Evolutionary conservation across 2,888 invertebrate species (phyloP), one percentile per base, ranked within the genome.

Genomic region (Herminia tarsipennalis): DNA sequence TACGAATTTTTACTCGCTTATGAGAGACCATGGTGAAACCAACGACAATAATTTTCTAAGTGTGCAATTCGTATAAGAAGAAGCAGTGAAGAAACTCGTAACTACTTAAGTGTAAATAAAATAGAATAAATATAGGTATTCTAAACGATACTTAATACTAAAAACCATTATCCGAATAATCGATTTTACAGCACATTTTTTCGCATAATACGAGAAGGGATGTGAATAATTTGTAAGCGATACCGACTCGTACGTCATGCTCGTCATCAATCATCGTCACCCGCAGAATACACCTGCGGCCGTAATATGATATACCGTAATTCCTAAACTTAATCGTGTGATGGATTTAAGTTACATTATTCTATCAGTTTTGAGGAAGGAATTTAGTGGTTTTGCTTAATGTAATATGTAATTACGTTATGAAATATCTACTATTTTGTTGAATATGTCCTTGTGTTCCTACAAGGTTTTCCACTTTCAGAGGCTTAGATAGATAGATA

Each of bases 241-340:
- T 54, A 53, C 30, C 46, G 21, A 24, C 53, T 53, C 55, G 58
- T 58, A 44, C 55, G 56, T 62, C 59, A 62, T 45, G 41, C 22
- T 32, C 14, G 30, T 49, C 50, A 66, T 68, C 62, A 56, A 59
- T 66, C 68, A 64, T 53, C 42, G 52, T 56, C 61, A 54, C 32
- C 21, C 37, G 48, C 61, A 56, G 61, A 55, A 61, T 65, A 65
- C 69, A 66, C 66, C 68, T 66, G 68, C 58, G 59, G 45, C 44
- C 36, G 53, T 66, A 51, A 66, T 55, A 56, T 52, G 50, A 65
- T 57, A 51, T 49, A 39, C 41, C 49, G 42, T 34, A 46, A 63
- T 66, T 52, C 49, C 39, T 45, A 40, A 43, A 44, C 43, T 49
- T 54, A 57, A 66, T 66, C 66, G 54, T 61, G 39, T 65, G 16